A percentile compares a stretch with the other conserved stretches of the same genome.
phyloP scores from a whole-genome alignment of 1,140 invertebrate species.

The Bombus impatiens region DNA sequence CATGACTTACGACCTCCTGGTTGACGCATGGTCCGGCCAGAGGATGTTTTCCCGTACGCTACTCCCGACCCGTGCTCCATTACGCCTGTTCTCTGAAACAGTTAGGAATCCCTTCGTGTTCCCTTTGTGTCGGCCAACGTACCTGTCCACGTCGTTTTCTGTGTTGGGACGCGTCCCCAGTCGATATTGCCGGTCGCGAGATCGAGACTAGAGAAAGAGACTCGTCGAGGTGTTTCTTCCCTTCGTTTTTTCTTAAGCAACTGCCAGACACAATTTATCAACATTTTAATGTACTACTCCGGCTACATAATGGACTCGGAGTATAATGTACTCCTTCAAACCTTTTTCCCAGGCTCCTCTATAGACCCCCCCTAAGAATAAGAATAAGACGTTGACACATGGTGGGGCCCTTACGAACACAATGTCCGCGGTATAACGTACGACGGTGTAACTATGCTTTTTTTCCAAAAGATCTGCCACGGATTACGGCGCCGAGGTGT shows the following conservation, averaged over 20 bases:
- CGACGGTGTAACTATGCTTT: conserved; percentile 50
- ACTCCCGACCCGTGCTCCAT: conserved; percentile 1
- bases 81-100: conserved; percentile 19
- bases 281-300: conserved; percentile 74
- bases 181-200: neutral
- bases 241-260: neutral
- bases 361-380: conserved; percentile 70
- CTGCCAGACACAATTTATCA: conserved; percentile 74
- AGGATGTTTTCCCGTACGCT: too few species aligned
- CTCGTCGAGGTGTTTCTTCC: neutral
- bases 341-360: conserved; percentile 69
- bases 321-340: conserved; percentile 70
- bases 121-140: neutral
- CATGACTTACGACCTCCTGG: conserved; percentile 58
- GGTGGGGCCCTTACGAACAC: conserved; percentile 56
- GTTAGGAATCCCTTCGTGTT: neutral
- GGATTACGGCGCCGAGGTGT: conserved; percentile 52
- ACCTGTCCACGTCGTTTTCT: neutral
- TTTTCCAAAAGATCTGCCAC: conserved; percentile 56
- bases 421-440: conserved; percentile 68
- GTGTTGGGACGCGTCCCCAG: neutral
- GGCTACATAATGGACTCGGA: conserved; percentile 71
- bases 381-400: conserved; percentile 81
- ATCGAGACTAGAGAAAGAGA: neutral
- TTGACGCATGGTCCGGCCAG: conserved; percentile 37